Evolutionary conservation across 35 echinoderm and acorn worm species (phyloP).

Genomic region (Apostichopus californicus): DNA sequence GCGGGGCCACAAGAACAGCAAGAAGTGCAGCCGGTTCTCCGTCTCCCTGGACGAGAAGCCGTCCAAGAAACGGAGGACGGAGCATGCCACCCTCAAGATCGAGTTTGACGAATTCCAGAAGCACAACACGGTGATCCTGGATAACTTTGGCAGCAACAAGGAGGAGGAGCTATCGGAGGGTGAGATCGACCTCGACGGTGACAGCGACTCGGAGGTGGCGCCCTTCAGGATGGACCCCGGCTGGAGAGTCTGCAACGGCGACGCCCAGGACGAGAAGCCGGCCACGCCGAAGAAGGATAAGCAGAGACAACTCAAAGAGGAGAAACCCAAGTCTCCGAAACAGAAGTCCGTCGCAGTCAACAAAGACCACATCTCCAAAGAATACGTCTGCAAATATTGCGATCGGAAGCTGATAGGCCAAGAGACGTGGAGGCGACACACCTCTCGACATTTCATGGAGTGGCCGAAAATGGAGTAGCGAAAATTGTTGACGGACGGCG

Average conservation of each 20-base stretch:
- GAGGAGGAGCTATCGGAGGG: neutral
- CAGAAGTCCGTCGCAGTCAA: neutral
- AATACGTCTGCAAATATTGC: conserved; percentile 77
- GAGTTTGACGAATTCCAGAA: conserved; percentile 47
- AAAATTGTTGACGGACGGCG: too few species aligned
- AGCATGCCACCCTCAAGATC: conserved; percentile 32
- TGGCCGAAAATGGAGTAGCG: conserved; percentile 66
- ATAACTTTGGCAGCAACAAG: neutral
- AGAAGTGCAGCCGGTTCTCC: neutral
- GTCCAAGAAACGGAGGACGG: conserved; percentile 20
- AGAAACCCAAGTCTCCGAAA: conserved; percentile 24
- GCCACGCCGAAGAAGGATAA: neutral
- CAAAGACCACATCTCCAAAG: conserved; percentile 43
- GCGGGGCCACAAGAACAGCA: conserved; percentile 51
- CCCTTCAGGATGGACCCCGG: neutral
- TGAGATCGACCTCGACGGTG: neutral
- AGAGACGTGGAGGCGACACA: conserved; percentile 70
- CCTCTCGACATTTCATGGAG: conserved; percentile 75
- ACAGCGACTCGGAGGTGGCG: conserved; percentile 30
- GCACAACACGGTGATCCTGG: neutral
- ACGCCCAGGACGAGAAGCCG: neutral
- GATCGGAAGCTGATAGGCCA: conserved; percentile 54
- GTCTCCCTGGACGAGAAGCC: conserved; percentile 10
- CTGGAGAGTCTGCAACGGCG: neutral
- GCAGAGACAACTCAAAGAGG: neutral